Evolutionary conservation across 2,113 vertebrate genomes (phyloP).

Genomic region (Etheostoma spectabile): DNA sequence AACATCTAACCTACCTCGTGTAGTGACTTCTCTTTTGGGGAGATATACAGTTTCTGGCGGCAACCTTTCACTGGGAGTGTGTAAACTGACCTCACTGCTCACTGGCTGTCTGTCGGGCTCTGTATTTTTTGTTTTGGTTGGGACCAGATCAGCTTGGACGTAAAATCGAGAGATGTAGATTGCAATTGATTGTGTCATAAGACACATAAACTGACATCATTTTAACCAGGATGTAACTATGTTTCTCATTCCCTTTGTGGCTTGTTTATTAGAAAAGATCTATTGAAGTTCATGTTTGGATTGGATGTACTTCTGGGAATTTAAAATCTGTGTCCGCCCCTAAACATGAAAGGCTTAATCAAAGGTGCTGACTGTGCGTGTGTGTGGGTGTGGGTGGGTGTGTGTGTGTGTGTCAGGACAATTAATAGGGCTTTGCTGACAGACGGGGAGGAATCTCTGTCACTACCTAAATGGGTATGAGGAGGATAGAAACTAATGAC

Average conservation of each 20-base stretch:
- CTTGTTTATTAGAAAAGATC: slow-evolving; percentile 7
- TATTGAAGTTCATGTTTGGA: slow-evolving; percentile 27
- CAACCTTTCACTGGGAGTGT: slow-evolving; percentile 17
- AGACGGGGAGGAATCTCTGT: slow-evolving; percentile 56
- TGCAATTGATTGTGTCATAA: neutral
- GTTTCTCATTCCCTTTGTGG: neutral
- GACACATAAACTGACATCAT: neutral
- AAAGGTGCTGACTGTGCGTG: slow-evolving; percentile 55
- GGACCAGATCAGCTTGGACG: slow-evolving; percentile 1
- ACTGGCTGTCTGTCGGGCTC: slow-evolving; percentile 34
- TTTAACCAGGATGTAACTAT: neutral
- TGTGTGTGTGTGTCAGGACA: neutral
- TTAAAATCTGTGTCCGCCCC: slow-evolving; percentile 16
- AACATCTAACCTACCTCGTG: neutral
- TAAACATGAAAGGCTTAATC: slow-evolving; percentile 50
- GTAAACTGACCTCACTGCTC: slow-evolving; percentile 25
- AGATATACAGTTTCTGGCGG: slow-evolving; percentile 39
- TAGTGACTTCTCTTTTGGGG: neutral
- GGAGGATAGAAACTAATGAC: slow-evolving; percentile 11
- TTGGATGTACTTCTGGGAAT: slow-evolving; percentile 35
- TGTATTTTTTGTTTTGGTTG: slow-evolving; percentile 28
- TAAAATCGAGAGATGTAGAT: neutral
- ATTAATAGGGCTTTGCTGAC: slow-evolving; percentile 56
- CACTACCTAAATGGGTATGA: neutral
- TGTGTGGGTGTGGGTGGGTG: neutral